Base-by-base conservation (phyloP, 2,113 vertebrate genomes). In the Periophthalmodon schlosseri region DNA sequence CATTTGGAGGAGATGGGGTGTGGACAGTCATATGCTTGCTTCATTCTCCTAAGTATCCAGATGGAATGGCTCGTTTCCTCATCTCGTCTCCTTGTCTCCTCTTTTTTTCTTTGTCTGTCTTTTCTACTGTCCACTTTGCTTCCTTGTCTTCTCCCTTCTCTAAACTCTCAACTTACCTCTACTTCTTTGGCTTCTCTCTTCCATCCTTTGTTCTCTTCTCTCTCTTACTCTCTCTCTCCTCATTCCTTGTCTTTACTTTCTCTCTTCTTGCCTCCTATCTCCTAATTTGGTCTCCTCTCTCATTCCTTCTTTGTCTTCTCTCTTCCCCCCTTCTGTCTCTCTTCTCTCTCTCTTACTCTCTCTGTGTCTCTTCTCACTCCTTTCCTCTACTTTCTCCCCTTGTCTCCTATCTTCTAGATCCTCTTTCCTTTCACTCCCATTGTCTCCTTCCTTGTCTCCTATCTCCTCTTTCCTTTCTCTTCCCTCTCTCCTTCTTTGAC, bases 1-100 rank as follows among this genome's bases (percentile, higher is more conserved):
- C 75, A 75, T 83, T 85, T 23, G 36, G 61, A 79, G 77, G 73
- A 82, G 74, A 74, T 70, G 69, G 75, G 73, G 72, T 79, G 72
- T 61, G 83, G 71, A 49, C 16, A 73, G 82, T 34, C 76, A 0
- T 7, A 75, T 72, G 74, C 73, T 78, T 65, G 66, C 77, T 74
- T 64, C 83, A 85, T 68, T 70, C 68, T 68, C 50, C 52, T 66
- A 33, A 75, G 70, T 67, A 21, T 71, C 75, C 70, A 83, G 76
- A 73, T 75, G 78, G 74, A 84, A 77, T 86, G 63, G 70, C 74
- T 64, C 33, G 57, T 77, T 69, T 54, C 68, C 69, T 52, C 8
- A 9, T 34, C 23, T n/a, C 28, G 28, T n/a, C 66, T 39, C 14
- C 70, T 46, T 66, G 36, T 54, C 63, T 66, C 34, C 74, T 69